Conservation (phyloP, 2,113 vertebrate species). For the Neoarius graeffei region DNA sequence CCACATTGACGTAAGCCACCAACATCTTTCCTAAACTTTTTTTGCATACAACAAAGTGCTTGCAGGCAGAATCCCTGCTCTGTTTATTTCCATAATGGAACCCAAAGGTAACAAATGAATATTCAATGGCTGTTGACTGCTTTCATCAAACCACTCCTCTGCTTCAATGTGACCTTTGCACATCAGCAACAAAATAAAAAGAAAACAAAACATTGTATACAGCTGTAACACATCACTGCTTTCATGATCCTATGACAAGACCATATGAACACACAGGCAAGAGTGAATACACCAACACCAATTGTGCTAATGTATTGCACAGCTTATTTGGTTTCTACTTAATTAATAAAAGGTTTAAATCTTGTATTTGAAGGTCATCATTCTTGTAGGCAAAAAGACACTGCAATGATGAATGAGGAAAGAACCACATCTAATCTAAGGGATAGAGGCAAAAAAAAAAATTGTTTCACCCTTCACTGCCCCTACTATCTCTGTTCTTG, state of each 20-base stretch:
- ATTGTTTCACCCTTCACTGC: neutral
- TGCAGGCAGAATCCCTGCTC: neutral
- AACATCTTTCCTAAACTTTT: slow-evolving; percentile 44
- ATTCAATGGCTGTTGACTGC: neutral
- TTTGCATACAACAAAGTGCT: slow-evolving; percentile 45
- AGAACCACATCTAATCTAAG: neutral
- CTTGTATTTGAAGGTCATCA: neutral
- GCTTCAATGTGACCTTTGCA: neutral
- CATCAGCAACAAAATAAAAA: slow-evolving; percentile 13
- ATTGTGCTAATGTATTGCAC: neutral
- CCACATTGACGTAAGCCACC: slow-evolving; percentile 30
- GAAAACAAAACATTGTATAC: neutral
- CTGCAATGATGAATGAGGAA: neutral
- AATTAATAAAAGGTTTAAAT: no score
- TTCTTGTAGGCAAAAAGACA: neutral
- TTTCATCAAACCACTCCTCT: neutral
- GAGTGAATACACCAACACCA: neutral
- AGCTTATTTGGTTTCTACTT: neutral
- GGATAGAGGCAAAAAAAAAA: neutral
- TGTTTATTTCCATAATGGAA: slow-evolving; percentile 45
- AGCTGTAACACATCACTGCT: no score
- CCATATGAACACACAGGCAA: neutral
- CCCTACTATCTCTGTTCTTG: no score
- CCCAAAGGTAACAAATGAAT: neutral
- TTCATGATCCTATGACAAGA: neutral